phyloP scores from a whole-genome alignment of 2,888 invertebrate species.

The Hydrotaea diabolus region DNA sequence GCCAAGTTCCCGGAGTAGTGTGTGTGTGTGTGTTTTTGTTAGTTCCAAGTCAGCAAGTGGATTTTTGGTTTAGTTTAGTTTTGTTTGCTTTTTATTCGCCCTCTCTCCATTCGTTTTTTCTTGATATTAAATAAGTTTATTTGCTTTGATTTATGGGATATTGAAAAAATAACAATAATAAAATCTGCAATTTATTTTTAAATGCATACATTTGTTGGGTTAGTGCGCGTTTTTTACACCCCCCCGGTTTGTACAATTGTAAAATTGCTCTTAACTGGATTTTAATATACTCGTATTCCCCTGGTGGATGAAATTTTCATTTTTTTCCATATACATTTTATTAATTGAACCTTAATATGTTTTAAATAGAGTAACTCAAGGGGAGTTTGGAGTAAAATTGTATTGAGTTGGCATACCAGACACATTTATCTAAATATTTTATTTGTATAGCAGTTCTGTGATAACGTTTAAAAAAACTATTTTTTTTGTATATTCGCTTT shows the following conservation, averaged over 20 bases:
- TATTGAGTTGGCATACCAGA: background rate
- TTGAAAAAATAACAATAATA: slow-evolving; percentile 45
- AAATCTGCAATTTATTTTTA: slow-evolving; percentile 44
- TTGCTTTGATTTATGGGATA: slow-evolving; percentile 52
- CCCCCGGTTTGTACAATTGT: background rate
- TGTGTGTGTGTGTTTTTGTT: slow-evolving; percentile 14
- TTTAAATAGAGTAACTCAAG: background rate
- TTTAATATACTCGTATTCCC: slow-evolving; percentile 52
- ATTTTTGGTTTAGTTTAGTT: slow-evolving; percentile 48
- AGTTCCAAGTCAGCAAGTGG: slow-evolving; percentile 64
- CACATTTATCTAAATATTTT: background rate
- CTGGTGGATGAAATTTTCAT: background rate
- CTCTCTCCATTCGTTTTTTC: no score
- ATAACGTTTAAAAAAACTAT: background rate
- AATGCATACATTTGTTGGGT: slow-evolving; percentile 19
- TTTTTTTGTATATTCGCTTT: no score
- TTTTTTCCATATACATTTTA: background rate
- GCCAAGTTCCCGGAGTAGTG: background rate
- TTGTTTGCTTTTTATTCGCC: background rate
- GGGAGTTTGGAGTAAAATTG: background rate
- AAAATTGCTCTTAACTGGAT: slow-evolving; percentile 32
- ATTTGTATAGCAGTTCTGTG: background rate
- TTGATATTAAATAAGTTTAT: slow-evolving; percentile 59
- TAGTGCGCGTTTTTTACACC: background rate
- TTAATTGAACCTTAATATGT: slow-evolving; percentile 29